Percentiles rank a stretch among this genome's conserved stretches.
Conservation (phyloP, 2,797 vertebrate genomes). For the Mormyrus hasselquistii region DNA sequence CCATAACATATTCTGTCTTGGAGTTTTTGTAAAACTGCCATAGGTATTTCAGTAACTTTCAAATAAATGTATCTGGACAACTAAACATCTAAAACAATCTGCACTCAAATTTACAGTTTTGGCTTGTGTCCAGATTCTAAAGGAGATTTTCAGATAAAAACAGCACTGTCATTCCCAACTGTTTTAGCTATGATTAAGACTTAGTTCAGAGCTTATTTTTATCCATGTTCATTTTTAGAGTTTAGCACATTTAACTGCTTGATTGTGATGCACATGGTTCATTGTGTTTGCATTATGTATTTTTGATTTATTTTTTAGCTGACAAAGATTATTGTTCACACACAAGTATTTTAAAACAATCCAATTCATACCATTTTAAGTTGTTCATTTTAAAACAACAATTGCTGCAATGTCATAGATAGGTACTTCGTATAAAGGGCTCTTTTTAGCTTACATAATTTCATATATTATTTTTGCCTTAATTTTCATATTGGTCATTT, state of each 20-base stretch:
- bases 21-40: background rate
- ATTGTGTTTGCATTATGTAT: background rate
- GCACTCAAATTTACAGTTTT: background rate
- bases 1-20: background rate
- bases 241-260: conserved; percentile 5
- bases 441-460: background rate
- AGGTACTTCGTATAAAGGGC: background rate
- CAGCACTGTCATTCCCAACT: too few relatives aligned
- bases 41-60: background rate
- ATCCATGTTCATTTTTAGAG: background rate
- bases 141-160: background rate
- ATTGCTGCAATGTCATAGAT: background rate
- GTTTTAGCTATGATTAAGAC: background rate
- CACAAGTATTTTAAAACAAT: background rate
- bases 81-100: background rate
- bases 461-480: background rate
- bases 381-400: background rate
- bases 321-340: background rate
- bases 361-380: background rate
- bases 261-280: background rate
- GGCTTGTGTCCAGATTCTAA: background rate
- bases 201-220: background rate
- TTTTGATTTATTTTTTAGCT: background rate
- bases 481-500: background rate
- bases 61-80: background rate